Evolutionary conservation across 2,113 vertebrate genomes (phyloP).

Genomic region (Speoplatyrhinus poulsoni): DNA sequence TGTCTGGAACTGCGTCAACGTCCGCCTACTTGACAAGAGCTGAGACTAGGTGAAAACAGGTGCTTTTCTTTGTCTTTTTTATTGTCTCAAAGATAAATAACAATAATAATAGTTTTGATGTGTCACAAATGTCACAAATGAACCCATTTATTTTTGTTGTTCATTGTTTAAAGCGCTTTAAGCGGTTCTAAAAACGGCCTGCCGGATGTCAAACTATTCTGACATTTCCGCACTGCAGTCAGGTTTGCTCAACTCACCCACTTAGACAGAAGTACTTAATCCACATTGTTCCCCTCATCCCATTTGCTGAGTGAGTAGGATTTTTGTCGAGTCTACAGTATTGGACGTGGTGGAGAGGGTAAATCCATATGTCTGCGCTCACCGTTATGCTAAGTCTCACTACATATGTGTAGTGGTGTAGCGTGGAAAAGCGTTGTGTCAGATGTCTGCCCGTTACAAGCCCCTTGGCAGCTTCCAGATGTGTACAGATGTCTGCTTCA

Average conservation of each 20-base stretch:
- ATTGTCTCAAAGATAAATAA: no score
- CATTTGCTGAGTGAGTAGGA: slow-evolving; percentile 38
- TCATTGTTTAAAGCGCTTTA: not conserved
- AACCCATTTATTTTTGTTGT: not conserved
- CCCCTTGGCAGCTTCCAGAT: slow-evolving; percentile 3
- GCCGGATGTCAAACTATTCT: not conserved
- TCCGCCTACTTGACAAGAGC: no score
- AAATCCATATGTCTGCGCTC: slow-evolving; percentile 57
- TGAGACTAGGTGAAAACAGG: no score
- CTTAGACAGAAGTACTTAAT: slow-evolving; percentile 50
- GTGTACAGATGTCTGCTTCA: not conserved
- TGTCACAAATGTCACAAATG: not conserved
- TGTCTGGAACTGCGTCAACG: no score
- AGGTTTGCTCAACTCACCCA: slow-evolving; percentile 12
- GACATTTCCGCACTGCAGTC: slow-evolving; percentile 32
- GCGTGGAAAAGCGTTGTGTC: slow-evolving; percentile 1
- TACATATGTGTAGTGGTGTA: slow-evolving; percentile 13
- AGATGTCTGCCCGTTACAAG: slow-evolving; percentile 5
- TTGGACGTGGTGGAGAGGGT: slow-evolving; percentile 40
- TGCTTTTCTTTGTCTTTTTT: no score
- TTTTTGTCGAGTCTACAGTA: slow-evolving; percentile 51
- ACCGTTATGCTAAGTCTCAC: slow-evolving; percentile 38
- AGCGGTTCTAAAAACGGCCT: not conserved
- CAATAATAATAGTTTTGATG: no score
- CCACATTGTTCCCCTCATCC: slow-evolving; percentile 28